A percentile compares a stretch with the other conserved stretches of the same genome.
phyloP scores from a whole-genome alignment of 2,113 vertebrate genomes.

The Tetraodon nigroviridis region DNA sequence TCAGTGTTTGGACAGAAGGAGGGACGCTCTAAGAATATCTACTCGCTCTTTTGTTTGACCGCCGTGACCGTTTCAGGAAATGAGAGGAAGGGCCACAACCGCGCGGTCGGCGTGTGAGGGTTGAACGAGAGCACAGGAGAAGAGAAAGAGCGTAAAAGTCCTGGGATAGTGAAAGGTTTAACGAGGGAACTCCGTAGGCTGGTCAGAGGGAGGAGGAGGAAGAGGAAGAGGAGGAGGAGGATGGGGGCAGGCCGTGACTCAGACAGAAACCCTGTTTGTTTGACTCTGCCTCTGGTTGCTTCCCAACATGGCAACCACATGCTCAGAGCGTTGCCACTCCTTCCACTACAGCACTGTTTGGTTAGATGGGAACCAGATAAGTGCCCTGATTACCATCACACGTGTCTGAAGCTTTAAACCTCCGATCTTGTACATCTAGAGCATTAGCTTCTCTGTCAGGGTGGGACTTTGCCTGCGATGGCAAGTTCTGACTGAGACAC shows the following conservation, averaged over 20 bases:
- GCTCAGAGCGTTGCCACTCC: conserved; percentile 44
- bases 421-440: neutral
- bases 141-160: conserved; percentile 25
- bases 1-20: conserved; percentile 15
- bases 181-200: conserved; percentile 50
- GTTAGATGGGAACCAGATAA: conserved; percentile 38
- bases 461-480: no score
- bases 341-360: conserved; percentile 32
- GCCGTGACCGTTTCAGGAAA: neutral
- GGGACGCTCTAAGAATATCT: conserved; percentile 61
- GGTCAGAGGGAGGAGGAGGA: neutral
- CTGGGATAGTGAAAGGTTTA: conserved; percentile 56
- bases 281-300: conserved; percentile 44
- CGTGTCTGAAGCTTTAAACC: no score
- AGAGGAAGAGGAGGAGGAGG: neutral
- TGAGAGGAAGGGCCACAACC: conserved; percentile 19
- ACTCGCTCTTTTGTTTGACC: conserved; percentile 29
- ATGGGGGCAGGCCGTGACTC: conserved; percentile 44
- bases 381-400: conserved; percentile 10
- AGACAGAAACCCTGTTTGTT: conserved; percentile 56
- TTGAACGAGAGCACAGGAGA: conserved; percentile 1
- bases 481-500: no score
- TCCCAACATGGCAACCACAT: conserved; percentile 59
- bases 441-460: no score
- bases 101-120: conserved; percentile 36